Conservation (phyloP, 2,113 vertebrate genomes). For the Martes martes region DNA sequence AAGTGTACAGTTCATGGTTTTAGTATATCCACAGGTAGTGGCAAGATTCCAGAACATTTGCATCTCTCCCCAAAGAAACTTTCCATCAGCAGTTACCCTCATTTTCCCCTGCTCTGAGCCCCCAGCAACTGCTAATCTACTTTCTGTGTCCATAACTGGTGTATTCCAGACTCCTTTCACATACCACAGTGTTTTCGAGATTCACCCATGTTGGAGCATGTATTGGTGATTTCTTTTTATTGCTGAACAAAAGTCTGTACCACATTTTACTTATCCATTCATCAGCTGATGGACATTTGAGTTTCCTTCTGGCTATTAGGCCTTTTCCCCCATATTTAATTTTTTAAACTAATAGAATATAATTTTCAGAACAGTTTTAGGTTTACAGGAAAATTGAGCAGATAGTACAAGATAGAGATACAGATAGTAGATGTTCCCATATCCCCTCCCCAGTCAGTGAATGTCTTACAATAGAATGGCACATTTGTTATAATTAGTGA, state of each 20-base stretch:
- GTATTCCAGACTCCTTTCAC: background rate
- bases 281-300: background rate
- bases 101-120: background rate
- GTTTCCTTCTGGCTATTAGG: background rate
- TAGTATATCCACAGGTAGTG: background rate
- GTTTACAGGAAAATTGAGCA: background rate
- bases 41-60: background rate
- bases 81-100: background rate
- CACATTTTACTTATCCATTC: background rate
- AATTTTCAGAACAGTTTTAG: constrained; percentile 15
- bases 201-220: background rate
- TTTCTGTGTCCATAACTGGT: background rate
- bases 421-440: background rate
- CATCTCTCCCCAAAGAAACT: background rate
- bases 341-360: background rate
- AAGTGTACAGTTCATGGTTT: background rate
- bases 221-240: background rate
- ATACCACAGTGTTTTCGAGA: background rate
- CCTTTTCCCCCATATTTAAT: background rate
- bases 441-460: background rate
- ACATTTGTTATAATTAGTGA: background rate
- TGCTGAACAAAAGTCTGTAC: background rate
- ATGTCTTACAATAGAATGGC: background rate
- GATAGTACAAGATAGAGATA: background rate
- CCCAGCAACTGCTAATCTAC: background rate